These are phyloP conservation scores for Drosophila arizonae DNA, from an alignment of 1,140 invertebrate species.

Conservation along the genomic window DNA sequence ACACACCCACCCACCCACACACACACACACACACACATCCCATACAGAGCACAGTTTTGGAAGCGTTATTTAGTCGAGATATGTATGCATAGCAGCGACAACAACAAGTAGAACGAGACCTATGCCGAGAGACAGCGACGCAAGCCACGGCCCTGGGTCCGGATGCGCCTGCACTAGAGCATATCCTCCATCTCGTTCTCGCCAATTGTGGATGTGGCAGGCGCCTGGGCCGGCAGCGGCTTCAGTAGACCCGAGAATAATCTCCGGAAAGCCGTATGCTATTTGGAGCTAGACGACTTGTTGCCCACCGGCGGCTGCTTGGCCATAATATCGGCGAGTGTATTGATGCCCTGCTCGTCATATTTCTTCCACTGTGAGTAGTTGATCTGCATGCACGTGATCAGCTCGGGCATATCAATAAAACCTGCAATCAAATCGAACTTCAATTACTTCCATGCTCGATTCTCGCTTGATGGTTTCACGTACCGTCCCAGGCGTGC, in stretches of 20 bases:
- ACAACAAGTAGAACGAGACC: conserved; percentile 24
- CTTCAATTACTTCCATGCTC: background rate
- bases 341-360: conserved; percentile 88
- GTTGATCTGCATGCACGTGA: conserved; percentile 92
- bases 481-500: conserved; percentile 95
- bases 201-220: conserved; percentile 75
- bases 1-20: background rate
- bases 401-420: conserved; percentile 95
- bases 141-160: conserved; percentile 44
- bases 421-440: conserved; percentile 86
- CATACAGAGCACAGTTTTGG: conserved; percentile 19
- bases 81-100: conserved; percentile 34
- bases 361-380: conserved; percentile 95
- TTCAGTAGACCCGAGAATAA: conserved; percentile 78
- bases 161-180: conserved; percentile 68
- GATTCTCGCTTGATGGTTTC: background rate
- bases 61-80: conserved; percentile 52
- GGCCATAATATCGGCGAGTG: conserved; percentile 86
- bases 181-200: conserved; percentile 76
- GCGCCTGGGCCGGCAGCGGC: conserved; percentile 73
- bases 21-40: background rate
- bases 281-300: conserved; percentile 74
- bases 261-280: conserved; percentile 81
- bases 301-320: conserved; percentile 75
- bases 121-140: conserved; percentile 67